phyloP scores from a whole-genome alignment of 2,797 vertebrate genomes.

The Molothrus aeneus region DNA sequence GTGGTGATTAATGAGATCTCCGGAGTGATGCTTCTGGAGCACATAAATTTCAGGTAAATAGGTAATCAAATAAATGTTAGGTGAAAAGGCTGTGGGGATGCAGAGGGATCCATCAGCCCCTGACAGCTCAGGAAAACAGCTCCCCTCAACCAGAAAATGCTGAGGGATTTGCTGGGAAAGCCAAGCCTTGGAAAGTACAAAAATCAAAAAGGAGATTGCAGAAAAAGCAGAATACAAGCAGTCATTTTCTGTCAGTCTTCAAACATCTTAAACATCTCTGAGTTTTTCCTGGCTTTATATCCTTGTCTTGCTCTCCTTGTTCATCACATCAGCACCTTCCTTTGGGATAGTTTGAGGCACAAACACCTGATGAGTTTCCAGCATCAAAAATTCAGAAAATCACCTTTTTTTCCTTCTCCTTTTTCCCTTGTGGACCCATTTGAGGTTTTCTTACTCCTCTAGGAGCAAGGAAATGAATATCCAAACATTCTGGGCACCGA shows the following conservation, averaged over 20 bases:
- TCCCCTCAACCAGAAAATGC: not conserved
- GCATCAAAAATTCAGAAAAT: not conserved
- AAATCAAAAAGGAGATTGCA: not conserved
- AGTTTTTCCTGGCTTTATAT: not conserved
- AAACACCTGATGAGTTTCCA: not conserved
- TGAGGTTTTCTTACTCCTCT: not conserved
- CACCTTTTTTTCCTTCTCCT: not conserved
- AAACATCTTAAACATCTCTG: not conserved
- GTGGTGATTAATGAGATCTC: not conserved
- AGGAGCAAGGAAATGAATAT: not conserved
- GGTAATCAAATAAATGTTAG: not conserved
- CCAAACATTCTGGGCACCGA: not conserved
- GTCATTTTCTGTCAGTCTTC: not conserved
- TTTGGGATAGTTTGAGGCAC: not conserved
- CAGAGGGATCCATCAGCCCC: not conserved
- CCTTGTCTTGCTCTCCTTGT: not conserved
- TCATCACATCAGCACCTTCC: not conserved
- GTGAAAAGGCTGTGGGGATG: not conserved
- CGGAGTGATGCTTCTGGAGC: not conserved
- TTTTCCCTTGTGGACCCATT: not conserved
- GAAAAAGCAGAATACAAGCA: not conserved
- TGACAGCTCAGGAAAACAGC: not conserved
- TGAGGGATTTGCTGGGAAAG: not conserved
- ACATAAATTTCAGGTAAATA: not conserved
- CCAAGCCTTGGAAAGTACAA: not conserved